A percentile compares a stretch with the other conserved stretches of the same genome.
Conservation (phyloP, 2,888 invertebrate genomes). For the Allygus modestus region DNA sequence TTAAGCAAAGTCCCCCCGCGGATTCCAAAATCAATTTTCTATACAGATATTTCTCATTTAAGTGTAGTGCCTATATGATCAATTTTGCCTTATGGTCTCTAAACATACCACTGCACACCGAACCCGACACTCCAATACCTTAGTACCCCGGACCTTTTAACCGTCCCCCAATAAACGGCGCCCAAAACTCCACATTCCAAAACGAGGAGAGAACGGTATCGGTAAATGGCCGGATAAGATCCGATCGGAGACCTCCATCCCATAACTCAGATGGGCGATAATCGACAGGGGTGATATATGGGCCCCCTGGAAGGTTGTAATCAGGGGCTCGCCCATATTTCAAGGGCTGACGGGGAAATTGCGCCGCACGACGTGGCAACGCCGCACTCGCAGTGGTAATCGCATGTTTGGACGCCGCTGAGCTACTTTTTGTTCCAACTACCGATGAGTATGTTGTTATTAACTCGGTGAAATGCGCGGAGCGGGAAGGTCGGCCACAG, state of each 20-base stretch:
- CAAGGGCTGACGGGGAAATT: constrained; percentile 60
- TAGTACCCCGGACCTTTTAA: not conserved
- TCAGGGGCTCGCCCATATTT: constrained; percentile 56
- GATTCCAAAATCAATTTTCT: no score
- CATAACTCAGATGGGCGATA: constrained; percentile 28
- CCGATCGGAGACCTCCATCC: not conserved
- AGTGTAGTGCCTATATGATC: no score
- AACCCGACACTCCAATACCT: not conserved
- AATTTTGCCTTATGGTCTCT: no score
- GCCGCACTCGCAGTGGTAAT: constrained; percentile 9
- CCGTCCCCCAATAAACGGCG: not conserved
- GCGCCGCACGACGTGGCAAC: constrained; percentile 56
- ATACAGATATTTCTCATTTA: no score
- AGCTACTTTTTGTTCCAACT: constrained; percentile 31
- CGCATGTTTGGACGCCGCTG: constrained; percentile 17
- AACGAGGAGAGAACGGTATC: not conserved
- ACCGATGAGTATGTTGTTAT: constrained; percentile 30
- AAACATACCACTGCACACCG: no score
- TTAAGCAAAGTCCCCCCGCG: no score
- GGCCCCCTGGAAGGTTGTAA: constrained; percentile 57
- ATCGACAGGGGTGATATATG: constrained; percentile 51
- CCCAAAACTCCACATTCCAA: not conserved
- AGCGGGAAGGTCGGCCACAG: not conserved
- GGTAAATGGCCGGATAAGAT: constrained; percentile 14
- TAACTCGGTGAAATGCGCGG: constrained; percentile 24